Evolutionary conservation across 2,888 invertebrate species (phyloP).

Genomic region (Stenodema calcarata): DNA sequence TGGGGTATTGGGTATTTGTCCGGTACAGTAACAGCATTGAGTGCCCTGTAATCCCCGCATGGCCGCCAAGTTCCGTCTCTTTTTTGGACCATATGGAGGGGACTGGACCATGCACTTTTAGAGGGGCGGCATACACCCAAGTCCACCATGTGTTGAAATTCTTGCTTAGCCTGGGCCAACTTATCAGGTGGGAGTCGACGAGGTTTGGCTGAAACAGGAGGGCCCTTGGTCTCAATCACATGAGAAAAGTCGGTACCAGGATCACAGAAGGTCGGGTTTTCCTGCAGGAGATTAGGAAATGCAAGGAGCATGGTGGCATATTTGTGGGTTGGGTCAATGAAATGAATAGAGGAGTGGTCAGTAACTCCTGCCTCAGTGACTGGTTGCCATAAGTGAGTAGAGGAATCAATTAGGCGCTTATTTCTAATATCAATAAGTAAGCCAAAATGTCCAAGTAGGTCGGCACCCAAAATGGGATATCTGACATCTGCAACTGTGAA

Average conservation of each 20-base stretch:
- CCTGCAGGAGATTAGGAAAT: slow-evolving; percentile 31
- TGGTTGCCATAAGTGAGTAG: background rate
- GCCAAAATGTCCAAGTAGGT: slow-evolving; percentile 30
- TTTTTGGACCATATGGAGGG: slow-evolving; percentile 29
- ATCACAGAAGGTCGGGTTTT: background rate
- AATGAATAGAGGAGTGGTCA: background rate
- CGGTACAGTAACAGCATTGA: slow-evolving; percentile 60
- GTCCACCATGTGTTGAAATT: slow-evolving; percentile 41
- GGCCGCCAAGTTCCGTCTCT: slow-evolving; percentile 58
- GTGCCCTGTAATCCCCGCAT: slow-evolving; percentile 60
- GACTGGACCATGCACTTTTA: slow-evolving; percentile 46
- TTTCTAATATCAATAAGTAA: slow-evolving; percentile 38
- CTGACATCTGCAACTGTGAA: slow-evolving; percentile 40
- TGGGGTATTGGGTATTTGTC: slow-evolving; percentile 60
- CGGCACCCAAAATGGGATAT: slow-evolving; percentile 39
- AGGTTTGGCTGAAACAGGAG: slow-evolving; percentile 59
- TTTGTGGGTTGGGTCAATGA: background rate
- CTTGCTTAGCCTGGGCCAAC: slow-evolving; percentile 56
- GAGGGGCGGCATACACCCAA: slow-evolving; percentile 48
- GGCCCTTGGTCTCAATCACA: slow-evolving; percentile 35
- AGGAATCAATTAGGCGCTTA: slow-evolving; percentile 1
- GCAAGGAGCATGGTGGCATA: slow-evolving; percentile 5
- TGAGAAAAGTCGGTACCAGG: background rate
- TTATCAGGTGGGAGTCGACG: slow-evolving; percentile 57
- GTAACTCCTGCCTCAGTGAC: background rate